Evolutionary conservation across 2,113 vertebrate species (phyloP).

Genomic region (Perca schrenkii): DNA sequence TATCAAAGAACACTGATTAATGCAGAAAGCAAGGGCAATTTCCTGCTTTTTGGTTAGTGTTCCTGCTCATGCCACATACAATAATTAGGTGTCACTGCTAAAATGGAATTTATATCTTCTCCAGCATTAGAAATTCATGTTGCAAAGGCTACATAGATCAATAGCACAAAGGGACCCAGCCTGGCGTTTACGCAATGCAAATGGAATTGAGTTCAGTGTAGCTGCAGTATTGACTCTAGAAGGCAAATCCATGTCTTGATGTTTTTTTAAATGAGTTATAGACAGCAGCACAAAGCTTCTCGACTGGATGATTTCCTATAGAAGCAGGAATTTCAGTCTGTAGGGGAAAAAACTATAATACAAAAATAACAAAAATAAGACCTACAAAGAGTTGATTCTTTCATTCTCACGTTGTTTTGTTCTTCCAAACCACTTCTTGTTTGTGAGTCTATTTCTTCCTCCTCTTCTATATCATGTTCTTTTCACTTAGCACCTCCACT

Average conservation of each 20-base stretch:
- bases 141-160: constrained; percentile 47
- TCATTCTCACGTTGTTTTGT: constrained; percentile 11
- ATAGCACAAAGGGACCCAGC: constrained; percentile 42
- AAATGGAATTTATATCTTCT: constrained; percentile 44
- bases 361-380: constrained; percentile 46
- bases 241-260: constrained; percentile 58
- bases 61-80: constrained; percentile 14
- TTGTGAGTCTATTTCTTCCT: constrained; percentile 15
- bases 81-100: constrained; percentile 7
- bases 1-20: constrained; percentile 26
- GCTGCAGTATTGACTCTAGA: constrained; percentile 53
- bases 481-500: constrained; percentile 18
- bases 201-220: constrained; percentile 55
- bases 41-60: constrained; percentile 11
- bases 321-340: constrained; percentile 17
- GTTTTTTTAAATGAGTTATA: constrained; percentile 51
- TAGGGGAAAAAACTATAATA: constrained; percentile 14
- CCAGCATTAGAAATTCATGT: constrained; percentile 19
- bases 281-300: constrained; percentile 16
- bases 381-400: constrained; percentile 15
- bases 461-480: constrained; percentile 19
- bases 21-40: constrained; percentile 7
- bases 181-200: constrained; percentile 38
- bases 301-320: constrained; percentile 49
- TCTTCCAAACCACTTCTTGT: not conserved